Conservation (phyloP, 1,140 invertebrate genomes). For the Tyrophagus putrescentiae region DNA sequence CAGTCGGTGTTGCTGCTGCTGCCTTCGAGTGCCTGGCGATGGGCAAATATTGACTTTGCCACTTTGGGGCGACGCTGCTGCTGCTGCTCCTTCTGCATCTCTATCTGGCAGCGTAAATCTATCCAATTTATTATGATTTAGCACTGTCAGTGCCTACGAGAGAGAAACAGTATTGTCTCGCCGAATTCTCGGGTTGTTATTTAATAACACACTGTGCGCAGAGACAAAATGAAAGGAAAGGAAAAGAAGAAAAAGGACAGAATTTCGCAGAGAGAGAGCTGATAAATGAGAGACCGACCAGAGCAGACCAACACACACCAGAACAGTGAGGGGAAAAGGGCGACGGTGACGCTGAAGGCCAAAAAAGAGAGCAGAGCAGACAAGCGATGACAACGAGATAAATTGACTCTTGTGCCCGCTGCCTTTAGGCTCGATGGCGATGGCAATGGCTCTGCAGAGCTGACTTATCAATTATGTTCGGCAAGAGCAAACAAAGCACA, state of each 20-base stretch:
- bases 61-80: neutral
- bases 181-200: too few relatives aligned
- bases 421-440: constrained; percentile 1
- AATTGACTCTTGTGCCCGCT: neutral
- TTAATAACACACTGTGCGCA: constrained; percentile 7
- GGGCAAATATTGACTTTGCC: constrained; percentile 8
- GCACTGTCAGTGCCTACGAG: neutral
- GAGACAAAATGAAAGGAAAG: neutral
- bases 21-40: neutral
- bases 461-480: constrained; percentile 14
- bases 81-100: neutral
- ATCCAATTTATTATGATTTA: constrained; percentile 16
- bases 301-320: too few relatives aligned
- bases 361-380: too few relatives aligned
- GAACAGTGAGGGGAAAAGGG: too few relatives aligned
- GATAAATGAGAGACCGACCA: neutral
- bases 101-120: neutral
- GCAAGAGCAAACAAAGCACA: too few relatives aligned
- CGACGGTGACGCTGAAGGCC: too few relatives aligned
- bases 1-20: neutral
- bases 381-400: constrained; percentile 11
- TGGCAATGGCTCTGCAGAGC: neutral
- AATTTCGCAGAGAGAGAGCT: too few relatives aligned
- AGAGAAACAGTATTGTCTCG: too few relatives aligned
- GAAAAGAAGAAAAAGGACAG: too few relatives aligned